Evolutionary conservation across 2,797 vertebrate genomes (phyloP).

Genomic region (Choloepus didactylus): DNA sequence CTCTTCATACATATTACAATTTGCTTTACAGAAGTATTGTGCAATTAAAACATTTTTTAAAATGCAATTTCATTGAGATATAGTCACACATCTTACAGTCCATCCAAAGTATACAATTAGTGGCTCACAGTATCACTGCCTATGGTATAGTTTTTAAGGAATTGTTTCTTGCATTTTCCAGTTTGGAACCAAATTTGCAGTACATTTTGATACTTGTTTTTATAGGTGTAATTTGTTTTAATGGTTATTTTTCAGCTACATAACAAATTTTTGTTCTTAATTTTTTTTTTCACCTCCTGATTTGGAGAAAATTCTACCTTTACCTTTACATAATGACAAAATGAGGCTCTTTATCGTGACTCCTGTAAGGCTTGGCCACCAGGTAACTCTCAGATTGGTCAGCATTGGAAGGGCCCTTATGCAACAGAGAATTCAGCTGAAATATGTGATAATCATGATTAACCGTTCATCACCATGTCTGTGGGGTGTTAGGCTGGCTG

Average conservation of each 20-base stretch:
- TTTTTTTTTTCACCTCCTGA: neutral
- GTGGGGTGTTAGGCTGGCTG: neutral
- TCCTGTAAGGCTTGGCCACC: neutral
- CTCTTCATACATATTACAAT: slow-evolving; percentile 3
- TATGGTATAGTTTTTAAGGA: neutral
- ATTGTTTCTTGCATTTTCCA: neutral
- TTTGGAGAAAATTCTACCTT: neutral
- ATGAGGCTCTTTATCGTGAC: neutral
- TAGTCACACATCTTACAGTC: too few species aligned
- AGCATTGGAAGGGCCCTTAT: neutral
- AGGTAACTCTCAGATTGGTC: neutral
- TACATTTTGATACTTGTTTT: neutral
- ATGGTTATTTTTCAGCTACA: neutral
- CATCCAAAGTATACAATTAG: too few species aligned
- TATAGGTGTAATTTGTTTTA: neutral
- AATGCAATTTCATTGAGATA: too few species aligned
- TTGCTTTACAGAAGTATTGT: neutral
- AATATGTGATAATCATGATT: neutral
- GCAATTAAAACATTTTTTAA: neutral
- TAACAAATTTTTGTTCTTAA: neutral
- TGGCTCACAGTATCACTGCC: too few species aligned
- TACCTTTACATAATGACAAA: neutral
- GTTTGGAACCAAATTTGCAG: neutral
- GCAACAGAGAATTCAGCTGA: neutral
- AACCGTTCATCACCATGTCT: neutral